Evolutionary conservation across 2,113 vertebrate genomes (phyloP).

Genomic region (Sigmodon hispidus): DNA sequence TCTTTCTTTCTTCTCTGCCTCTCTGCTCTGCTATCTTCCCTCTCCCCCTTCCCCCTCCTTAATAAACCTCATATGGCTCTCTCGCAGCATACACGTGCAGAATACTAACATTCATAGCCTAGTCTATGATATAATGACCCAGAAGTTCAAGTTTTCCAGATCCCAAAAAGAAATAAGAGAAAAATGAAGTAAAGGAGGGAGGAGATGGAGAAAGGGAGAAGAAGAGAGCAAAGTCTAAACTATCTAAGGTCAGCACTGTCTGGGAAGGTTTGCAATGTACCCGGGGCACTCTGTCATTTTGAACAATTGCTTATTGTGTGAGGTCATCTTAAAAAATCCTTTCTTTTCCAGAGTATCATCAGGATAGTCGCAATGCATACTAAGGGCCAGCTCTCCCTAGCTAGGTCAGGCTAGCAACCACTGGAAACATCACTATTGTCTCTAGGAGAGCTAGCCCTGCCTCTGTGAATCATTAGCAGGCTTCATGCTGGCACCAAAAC

Average conservation of each 20-base stretch:
- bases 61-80: no score
- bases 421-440: not conserved
- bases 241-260: not conserved
- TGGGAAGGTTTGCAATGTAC: not conserved
- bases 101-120: no score
- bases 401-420: not conserved
- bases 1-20: no score
- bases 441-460: conserved; percentile 43
- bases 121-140: not conserved
- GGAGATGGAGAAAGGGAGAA: not conserved
- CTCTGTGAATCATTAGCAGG: conserved; percentile 74
- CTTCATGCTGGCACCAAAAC: conserved; percentile 71
- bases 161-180: not conserved
- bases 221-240: not conserved
- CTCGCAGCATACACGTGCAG: no score
- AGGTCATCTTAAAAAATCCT: not conserved
- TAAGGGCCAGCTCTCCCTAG: not conserved
- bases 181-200: not conserved
- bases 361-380: not conserved
- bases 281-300: not conserved
- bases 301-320: not conserved
- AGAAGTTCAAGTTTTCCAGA: not conserved
- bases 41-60: no score
- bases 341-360: not conserved
- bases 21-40: no score